Conservation (phyloP, 2,113 vertebrate species). For the Phodopus roborovskii region DNA sequence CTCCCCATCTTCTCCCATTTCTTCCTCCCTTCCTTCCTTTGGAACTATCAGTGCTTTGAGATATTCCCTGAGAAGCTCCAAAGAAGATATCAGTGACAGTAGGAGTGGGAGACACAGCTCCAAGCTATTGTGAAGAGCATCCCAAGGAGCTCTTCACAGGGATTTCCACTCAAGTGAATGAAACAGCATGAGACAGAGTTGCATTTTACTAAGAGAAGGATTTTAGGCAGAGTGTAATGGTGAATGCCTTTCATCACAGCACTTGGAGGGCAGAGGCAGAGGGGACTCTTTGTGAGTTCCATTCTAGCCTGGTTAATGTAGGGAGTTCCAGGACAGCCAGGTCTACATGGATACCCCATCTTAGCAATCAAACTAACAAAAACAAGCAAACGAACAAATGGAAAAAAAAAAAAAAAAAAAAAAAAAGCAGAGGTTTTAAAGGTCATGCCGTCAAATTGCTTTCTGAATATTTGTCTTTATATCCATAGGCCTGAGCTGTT, state of each 20-base stretch:
- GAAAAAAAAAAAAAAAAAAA: too few species aligned
- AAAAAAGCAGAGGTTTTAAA: neutral
- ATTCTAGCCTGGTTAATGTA: neutral
- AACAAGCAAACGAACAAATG: neutral
- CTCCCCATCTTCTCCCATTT: neutral
- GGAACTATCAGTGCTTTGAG: neutral
- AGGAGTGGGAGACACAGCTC: neutral
- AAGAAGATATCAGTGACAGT: neutral
- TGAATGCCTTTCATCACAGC: neutral
- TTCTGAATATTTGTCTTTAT: neutral
- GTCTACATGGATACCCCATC: neutral
- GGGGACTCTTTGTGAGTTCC: neutral
- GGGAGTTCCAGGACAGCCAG: neutral
- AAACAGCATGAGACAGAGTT: neutral
- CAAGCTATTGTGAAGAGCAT: too few species aligned
- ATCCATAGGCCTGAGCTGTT: neutral
- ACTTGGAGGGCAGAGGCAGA: neutral
- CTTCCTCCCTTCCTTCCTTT: neutral
- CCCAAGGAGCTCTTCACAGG: neutral
- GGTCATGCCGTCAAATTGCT: neutral
- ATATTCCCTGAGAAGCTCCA: neutral
- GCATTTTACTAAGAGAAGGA: neutral
- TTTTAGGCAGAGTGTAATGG: neutral
- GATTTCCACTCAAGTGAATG: too few species aligned
- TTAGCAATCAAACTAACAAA: neutral